Conservation (phyloP, 2,888 invertebrate genomes). For the Antitype chi region DNA sequence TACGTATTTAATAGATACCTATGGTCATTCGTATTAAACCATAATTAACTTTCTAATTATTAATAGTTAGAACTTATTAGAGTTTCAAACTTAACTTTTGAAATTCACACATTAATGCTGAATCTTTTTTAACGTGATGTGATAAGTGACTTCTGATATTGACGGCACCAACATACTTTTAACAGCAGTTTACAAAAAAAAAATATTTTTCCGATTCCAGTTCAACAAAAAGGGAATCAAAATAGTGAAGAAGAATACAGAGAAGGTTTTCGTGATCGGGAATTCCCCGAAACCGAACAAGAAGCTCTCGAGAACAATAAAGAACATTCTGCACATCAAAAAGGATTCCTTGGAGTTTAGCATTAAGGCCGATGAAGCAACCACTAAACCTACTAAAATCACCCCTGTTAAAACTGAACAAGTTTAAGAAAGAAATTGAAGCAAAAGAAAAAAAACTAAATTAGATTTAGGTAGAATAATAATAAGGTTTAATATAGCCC, state of each 20-base stretch:
- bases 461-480: background rate
- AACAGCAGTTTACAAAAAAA: too few relatives aligned
- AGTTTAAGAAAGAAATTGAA: constrained; percentile 42
- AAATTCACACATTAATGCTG: background rate
- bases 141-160: background rate
- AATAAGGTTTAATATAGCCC: background rate
- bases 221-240: constrained; percentile 71
- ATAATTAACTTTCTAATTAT: background rate
- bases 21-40: background rate
- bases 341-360: constrained; percentile 83
- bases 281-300: constrained; percentile 80
- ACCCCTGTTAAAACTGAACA: constrained; percentile 83
- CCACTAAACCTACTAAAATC: constrained; percentile 84
- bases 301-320: constrained; percentile 79
- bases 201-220: constrained; percentile 67
- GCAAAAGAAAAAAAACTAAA: background rate
- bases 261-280: constrained; percentile 84
- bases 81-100: background rate
- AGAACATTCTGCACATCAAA: constrained; percentile 84
- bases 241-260: constrained; percentile 79
- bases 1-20: background rate
- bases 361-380: constrained; percentile 81
- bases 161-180: background rate
- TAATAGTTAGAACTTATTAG: background rate
- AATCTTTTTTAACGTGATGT: background rate